Conservation (phyloP, 2,113 vertebrate genomes). For the Mesocricetus auratus region DNA sequence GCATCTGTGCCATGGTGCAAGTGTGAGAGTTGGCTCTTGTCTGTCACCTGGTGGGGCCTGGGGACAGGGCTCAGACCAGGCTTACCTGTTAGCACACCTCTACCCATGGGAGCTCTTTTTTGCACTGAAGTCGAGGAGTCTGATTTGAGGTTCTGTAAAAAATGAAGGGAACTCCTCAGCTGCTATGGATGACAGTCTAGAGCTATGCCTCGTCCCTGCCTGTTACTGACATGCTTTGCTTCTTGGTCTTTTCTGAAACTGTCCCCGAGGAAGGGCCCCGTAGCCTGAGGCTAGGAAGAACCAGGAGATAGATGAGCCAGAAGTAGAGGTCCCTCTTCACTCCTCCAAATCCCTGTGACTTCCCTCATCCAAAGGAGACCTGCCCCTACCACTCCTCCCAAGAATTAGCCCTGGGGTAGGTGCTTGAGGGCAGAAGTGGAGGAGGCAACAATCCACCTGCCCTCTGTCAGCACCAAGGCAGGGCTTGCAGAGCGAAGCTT, state of each 20-base stretch:
- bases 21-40: too few relatives aligned
- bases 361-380: background rate
- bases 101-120: background rate
- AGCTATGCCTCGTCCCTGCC: background rate
- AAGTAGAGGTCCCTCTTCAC: background rate
- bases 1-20: background rate
- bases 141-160: too few relatives aligned
- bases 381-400: background rate
- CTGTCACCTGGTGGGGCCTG: background rate
- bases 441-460: rapidly evolving
- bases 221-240: background rate
- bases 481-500: background rate
- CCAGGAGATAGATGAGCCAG: background rate
- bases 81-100: too few relatives aligned
- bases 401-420: background rate
- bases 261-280: background rate
- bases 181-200: background rate
- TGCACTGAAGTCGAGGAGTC: background rate
- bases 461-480: background rate
- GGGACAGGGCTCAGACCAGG: background rate
- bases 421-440: background rate
- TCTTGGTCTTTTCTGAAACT: background rate
- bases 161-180: background rate
- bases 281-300: slow-evolving; percentile 22
- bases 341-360: background rate